Base-by-base conservation (phyloP, 2,113 vertebrate species). In the Rhagologus leucostigma region DNA sequence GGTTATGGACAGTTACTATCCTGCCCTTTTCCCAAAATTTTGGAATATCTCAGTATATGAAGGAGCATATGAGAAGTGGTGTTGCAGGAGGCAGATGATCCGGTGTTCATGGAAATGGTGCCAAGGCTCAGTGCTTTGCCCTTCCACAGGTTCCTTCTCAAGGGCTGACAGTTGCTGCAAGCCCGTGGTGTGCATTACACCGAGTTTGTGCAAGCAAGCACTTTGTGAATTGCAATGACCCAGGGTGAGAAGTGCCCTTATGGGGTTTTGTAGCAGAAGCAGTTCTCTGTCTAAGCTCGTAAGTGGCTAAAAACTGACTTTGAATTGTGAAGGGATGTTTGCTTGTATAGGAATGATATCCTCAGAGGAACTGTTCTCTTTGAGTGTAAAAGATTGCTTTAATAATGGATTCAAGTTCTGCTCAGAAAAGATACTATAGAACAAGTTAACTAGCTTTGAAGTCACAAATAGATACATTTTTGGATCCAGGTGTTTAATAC, bases 21-120 rank as follows among this genome's bases (percentile, higher is more conserved):
- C 9, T 2, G 1, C 3, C 5, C 11, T 11, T n/a, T 73, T 32
- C 44, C 13, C 5, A 37, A 60, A 52, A 39, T 8, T 6, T 6
- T 47, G 18, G 20, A 62, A 37, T 16, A 60, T 8, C 12, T 69
- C 2, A 0, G 14, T 7, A 1, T 17, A 16, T 4, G 5, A 68
- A 79, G 41, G 4, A 87, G 11, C 8, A 29, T 7, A 10, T 10
- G 8, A 0, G 1, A 16, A 64, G 32, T 17, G 17, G 12, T 68
- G 10, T 8, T 27, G 32, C 29, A 71, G 44, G 11, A 64, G 21
- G 37, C 9, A 78, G 44, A 11, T 56, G 19, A 70, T 75, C 17
- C 0, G 0, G 7, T 0, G 1, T 22, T 76, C 0, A 0, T 21
- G 21, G 60, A 78, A 16, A 16, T 29, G 20, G 6, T 59, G 56